A percentile compares a stretch with the other conserved stretches of the same genome.
These are phyloP conservation scores for Cydia splendana DNA, from an alignment of 1,140 invertebrate species.

Conservation along the genomic window DNA sequence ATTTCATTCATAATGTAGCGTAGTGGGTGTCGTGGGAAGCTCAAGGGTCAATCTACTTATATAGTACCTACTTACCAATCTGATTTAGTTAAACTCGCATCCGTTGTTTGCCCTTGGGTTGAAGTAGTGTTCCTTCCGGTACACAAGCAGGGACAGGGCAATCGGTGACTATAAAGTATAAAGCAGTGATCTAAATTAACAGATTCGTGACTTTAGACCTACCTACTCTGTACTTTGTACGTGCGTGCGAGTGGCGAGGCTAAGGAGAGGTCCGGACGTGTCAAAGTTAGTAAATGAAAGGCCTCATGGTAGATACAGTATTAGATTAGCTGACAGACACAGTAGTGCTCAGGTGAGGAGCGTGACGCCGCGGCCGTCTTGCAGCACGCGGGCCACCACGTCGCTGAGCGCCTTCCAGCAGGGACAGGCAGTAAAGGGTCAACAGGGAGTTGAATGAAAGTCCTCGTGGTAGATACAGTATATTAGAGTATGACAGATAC, in stretches of 20 bases:
- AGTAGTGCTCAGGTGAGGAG: conserved; percentile 85
- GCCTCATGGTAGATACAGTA: conserved; percentile 7
- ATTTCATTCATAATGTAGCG: too few species aligned
- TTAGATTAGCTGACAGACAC: conserved; percentile 28
- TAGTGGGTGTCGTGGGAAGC: too few species aligned
- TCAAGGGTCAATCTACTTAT: too few species aligned
- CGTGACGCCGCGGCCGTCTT: conserved; percentile 93
- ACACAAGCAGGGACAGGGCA: not conserved
- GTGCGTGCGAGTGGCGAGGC: too few species aligned
- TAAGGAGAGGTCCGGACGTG: too few species aligned
- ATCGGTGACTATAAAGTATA: too few species aligned
- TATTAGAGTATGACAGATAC: conserved; percentile 31
- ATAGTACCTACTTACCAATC: too few species aligned
- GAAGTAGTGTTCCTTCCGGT: not conserved
- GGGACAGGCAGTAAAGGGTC: too few species aligned
- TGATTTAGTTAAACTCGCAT: too few species aligned
- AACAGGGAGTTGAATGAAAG: conserved; percentile 31
- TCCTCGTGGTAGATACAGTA: conserved; percentile 12
- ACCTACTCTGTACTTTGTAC: too few species aligned
- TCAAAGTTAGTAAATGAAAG: not conserved
- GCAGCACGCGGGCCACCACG: conserved; percentile 87
- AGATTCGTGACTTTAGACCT: too few species aligned
- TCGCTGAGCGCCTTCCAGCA: conserved; percentile 92
- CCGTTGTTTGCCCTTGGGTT: not conserved
- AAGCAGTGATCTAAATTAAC: too few species aligned